Evolutionary conservation across 2,797 vertebrate genomes (phyloP).

Genomic region (Selene dorsalis): DNA sequence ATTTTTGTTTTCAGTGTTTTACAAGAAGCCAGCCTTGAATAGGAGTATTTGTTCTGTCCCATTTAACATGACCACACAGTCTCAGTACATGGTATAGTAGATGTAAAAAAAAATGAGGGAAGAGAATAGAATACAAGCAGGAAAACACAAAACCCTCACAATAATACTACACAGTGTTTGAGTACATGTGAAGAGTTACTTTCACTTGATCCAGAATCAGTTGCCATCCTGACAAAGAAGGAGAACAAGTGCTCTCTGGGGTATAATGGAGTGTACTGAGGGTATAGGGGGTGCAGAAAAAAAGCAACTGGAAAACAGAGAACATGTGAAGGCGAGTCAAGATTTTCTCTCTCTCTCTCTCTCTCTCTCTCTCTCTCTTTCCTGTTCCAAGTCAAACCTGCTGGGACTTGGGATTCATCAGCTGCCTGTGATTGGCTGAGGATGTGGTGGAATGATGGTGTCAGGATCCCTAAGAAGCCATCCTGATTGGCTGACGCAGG

Average conservation of each 20-base stretch:
- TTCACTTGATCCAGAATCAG: conserved; percentile 2
- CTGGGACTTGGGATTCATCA: conserved; percentile 67
- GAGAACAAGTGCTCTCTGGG: conserved; percentile 1
- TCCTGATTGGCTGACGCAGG: conserved; percentile 72
- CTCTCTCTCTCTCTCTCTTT: conserved; percentile 15
- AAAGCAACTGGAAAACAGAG: conserved; percentile 13
- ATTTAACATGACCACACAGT: too few species aligned
- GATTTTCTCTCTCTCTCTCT: conserved; percentile 23
- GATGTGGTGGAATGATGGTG: conserved; percentile 79
- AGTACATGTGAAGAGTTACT: neutral
- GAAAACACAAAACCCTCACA: neutral
- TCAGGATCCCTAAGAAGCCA: conserved; percentile 55
- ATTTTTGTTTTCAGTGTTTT: neutral
- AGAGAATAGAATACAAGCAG: neutral
- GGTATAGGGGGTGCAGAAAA: neutral
- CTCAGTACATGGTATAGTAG: neutral
- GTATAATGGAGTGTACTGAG: conserved; percentile 1
- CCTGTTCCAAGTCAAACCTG: conserved; percentile 60
- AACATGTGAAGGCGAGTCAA: conserved; percentile 53
- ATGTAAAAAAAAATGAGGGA: neutral
- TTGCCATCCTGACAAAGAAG: neutral
- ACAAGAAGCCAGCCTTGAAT: neutral
- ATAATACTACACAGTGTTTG: neutral
- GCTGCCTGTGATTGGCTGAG: conserved; percentile 74
- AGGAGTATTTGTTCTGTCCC: neutral